Conservation (phyloP, 2,113 vertebrate species). For the Calypte anna region DNA sequence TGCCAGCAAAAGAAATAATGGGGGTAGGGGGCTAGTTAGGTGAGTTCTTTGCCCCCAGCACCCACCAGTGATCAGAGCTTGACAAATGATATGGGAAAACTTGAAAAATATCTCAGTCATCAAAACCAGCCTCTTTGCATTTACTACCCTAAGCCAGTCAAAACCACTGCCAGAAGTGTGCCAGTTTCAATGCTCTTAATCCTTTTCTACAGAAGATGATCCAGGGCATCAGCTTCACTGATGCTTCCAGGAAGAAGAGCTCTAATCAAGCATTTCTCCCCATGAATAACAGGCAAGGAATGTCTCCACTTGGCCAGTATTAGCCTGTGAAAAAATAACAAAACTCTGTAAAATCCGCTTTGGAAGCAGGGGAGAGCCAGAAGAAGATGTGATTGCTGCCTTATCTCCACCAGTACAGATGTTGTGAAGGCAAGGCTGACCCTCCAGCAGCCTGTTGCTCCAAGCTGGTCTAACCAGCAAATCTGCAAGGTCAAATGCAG, state of each 20-base stretch:
- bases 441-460: fast-evolving
- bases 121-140: neutral
- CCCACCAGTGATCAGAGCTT: fast-evolving
- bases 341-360: constrained; percentile 15
- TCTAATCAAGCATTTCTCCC: constrained; percentile 55
- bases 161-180: constrained; percentile 23
- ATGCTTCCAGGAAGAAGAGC: constrained; percentile 50
- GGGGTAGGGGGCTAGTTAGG: neutral
- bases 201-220: constrained; percentile 56
- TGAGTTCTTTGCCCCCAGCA: neutral
- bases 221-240: constrained; percentile 34
- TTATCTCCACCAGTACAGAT: constrained; percentile 13
- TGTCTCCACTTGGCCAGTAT: neutral
- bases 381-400: neutral
- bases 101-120: neutral
- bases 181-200: neutral
- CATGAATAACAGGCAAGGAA: constrained; percentile 52
- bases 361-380: constrained; percentile 15
- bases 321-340: constrained; percentile 49
- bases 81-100: neutral
- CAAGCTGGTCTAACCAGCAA: neutral
- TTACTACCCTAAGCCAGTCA: neutral
- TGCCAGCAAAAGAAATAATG: neutral
- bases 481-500: neutral
- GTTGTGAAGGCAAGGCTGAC: neutral